These are phyloP conservation scores for Manis crassicaudata DNA, from an alignment of 2,797 vertebrate genomes.

Conservation along the genomic window DNA sequence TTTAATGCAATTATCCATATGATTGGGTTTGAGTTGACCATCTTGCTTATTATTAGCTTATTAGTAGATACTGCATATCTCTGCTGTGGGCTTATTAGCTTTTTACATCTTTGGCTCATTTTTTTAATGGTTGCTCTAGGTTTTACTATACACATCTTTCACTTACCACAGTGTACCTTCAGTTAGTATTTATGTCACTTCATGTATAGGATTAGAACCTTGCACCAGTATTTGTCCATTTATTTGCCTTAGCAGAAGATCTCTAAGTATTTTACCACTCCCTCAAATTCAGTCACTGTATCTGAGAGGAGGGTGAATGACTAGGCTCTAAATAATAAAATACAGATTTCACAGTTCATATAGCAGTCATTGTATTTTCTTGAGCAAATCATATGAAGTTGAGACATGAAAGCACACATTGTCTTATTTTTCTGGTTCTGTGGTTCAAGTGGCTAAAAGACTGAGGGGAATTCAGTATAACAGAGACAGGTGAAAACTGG, in stretches of 20 bases:
- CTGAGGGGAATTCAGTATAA: slow-evolving; percentile 11
- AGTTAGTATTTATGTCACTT: not conserved
- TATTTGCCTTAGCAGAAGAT: not conserved
- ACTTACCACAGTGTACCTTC: not conserved
- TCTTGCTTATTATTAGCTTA: not conserved
- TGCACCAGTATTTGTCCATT: not conserved
- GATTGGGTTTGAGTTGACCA: not conserved
- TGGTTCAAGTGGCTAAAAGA: slow-evolving; percentile 29
- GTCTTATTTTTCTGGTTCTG: slow-evolving; percentile 42
- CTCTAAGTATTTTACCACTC: not conserved
- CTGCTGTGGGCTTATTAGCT: not conserved
- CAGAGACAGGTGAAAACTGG: not conserved
- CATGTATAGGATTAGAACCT: not conserved
- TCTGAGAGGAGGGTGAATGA: not conserved
- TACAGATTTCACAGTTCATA: slow-evolving; percentile 5
- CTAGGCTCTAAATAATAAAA: not conserved
- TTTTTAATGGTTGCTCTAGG: not conserved
- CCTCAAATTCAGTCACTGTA: not conserved
- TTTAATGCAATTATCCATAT: not conserved
- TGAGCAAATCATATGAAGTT: not conserved
- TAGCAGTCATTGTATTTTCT: not conserved
- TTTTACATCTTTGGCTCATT: slow-evolving; percentile 33
- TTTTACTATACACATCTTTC: slow-evolving; percentile 20
- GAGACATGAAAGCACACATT: not conserved
- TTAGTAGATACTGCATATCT: not conserved